Evolutionary conservation across 2,888 invertebrate species (phyloP), one percentile per base, ranked within the genome.

Genomic region (Pasiphila rectangulata): DNA sequence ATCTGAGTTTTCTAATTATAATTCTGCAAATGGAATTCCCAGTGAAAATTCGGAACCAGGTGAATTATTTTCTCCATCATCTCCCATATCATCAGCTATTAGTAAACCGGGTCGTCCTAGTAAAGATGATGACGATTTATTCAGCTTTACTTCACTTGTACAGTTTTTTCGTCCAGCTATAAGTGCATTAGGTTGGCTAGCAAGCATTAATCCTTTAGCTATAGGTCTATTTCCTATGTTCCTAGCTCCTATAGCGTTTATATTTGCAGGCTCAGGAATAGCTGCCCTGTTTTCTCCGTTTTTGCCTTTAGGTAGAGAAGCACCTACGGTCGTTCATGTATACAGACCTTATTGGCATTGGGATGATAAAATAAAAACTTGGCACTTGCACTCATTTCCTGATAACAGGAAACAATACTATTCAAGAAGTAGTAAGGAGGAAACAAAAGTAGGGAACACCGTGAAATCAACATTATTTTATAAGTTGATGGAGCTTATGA

Each of bases 201-300:
- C 90, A 0, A 79, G 90, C 1, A 64, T 92, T 0, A 92, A 90
- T 70, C 92, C 93, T 0, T 73, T 93, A 4, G 88, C 90, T 61
- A 88, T 91, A 50, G 87, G 91, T 0, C 72, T 92, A 21, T 83
- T 92, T 69, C 90, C 93, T 41, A 59, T 93, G 61, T 72, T 91
- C 38, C 78, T 93, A 32, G 90, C 93, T 0, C 94, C 94, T 0
- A 72, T 93, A 34, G 90, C 90, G 0, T 79, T 93, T 38, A 76
- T 93, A 24, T 89, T 93, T 36, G 90, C 91, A 1, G 90, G 93
- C 0, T 90, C 93, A 7, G 90, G 93, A 0, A 68, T 92, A 9
- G 89, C 92, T 0, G 85, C 93, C 0, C 84, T 93, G 30, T 75
- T 93, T 52, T 90, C 93, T 44, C 93, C 93, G 90, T 88, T 91